Conservation (phyloP, 2,797 vertebrate genomes). For the Acipenser oxyrinchus region DNA sequence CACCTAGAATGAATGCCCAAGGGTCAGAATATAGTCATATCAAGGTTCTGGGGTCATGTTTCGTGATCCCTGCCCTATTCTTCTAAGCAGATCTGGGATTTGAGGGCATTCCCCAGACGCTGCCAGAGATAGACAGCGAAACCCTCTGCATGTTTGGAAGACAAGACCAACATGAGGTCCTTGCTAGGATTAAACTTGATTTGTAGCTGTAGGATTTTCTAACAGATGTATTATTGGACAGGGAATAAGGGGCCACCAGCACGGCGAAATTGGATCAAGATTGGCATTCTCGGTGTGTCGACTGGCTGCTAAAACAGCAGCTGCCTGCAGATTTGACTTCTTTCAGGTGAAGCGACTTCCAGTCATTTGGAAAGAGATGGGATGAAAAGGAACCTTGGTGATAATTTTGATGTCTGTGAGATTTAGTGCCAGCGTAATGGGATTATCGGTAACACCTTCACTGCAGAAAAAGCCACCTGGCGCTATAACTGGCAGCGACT, state of each 20-base stretch:
- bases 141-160: constrained; percentile 78
- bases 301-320: constrained; percentile 76
- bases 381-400: constrained; percentile 76
- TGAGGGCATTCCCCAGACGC: constrained; percentile 76
- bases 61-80: constrained; percentile 85
- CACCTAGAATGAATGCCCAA: constrained; percentile 90
- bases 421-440: constrained; percentile 82
- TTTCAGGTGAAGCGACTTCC: constrained; percentile 84
- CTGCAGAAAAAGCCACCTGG: constrained; percentile 79
- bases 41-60: constrained; percentile 85
- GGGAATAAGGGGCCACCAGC: constrained; percentile 85
- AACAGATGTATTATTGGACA: constrained; percentile 90
- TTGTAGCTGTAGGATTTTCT: constrained; percentile 87
- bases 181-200: constrained; percentile 89
- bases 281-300: constrained; percentile 74
- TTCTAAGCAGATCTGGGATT: constrained; percentile 83
- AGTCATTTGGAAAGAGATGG: constrained; percentile 82
- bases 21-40: constrained; percentile 84
- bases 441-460: constrained; percentile 86
- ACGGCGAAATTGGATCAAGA: constrained; percentile 77
- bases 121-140: constrained; percentile 62
- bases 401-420: constrained; percentile 85
- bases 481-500: constrained; percentile 70
- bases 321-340: constrained; percentile 80
- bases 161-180: constrained; percentile 82